Evolutionary conservation across 2,113 vertebrate species (phyloP).

Genomic region (Oreocharis arfaki): DNA sequence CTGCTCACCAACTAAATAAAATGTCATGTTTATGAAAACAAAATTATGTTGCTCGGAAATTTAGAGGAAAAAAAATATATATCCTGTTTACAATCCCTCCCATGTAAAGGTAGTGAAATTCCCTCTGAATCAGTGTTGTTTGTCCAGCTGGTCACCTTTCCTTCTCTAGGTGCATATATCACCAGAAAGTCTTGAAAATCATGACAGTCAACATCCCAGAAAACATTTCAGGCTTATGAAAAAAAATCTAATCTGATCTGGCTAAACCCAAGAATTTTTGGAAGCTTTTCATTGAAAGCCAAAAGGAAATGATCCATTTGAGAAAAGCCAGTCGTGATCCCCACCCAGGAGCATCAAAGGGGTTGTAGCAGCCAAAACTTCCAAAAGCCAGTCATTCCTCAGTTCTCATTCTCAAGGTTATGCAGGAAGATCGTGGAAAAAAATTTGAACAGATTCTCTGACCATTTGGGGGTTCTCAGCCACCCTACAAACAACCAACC

Average conservation of each 20-base stretch:
- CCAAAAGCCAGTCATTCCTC: background rate
- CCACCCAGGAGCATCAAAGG: background rate
- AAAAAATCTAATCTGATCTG: background rate
- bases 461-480: background rate
- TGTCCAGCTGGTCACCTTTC: background rate
- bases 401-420: background rate
- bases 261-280: background rate
- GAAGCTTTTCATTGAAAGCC: background rate
- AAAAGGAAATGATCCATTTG: background rate
- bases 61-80: background rate
- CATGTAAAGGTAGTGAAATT: background rate
- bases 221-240: background rate
- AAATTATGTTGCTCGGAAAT: background rate
- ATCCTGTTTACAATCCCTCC: background rate
- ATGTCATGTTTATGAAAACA: background rate
- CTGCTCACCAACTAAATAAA: background rate
- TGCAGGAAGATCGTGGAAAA: background rate
- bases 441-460: background rate
- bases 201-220: background rate
- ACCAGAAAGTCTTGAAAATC: background rate
- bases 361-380: background rate
- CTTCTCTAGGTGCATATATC: background rate
- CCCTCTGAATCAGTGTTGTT: background rate
- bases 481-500: background rate
- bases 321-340: background rate